Evolutionary conservation across 2,797 vertebrate genomes (phyloP).

Genomic region (Hephaestus fuliginosus): DNA sequence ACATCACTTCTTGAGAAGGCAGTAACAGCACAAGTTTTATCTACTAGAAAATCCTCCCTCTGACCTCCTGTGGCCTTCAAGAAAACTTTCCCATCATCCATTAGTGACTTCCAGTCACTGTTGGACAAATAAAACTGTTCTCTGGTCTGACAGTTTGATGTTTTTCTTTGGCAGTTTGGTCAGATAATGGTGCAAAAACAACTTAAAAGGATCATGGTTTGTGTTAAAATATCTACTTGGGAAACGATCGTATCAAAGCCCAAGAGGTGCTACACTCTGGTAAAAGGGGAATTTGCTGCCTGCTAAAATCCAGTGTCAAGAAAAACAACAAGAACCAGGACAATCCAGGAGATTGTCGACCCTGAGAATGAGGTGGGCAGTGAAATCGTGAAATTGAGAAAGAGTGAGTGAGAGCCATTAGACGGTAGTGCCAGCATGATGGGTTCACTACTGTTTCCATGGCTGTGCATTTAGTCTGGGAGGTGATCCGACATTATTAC

Average conservation of each 20-base stretch:
- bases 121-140: not conserved
- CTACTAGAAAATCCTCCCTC: not conserved
- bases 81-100: not conserved
- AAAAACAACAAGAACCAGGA: not conserved
- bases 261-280: not conserved
- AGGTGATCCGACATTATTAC: conserved; percentile 1
- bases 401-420: conserved; percentile 17
- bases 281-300: not conserved
- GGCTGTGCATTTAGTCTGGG: conserved; percentile 21
- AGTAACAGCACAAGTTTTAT: not conserved
- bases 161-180: too few species aligned
- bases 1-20: not conserved
- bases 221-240: not conserved
- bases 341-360: not conserved
- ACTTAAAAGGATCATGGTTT: not conserved
- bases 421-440: conserved; percentile 20
- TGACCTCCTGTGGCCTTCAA: not conserved
- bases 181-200: not conserved
- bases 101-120: not conserved
- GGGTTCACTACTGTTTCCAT: conserved; percentile 4
- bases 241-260: too few species aligned
- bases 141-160: not conserved
- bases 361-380: not conserved
- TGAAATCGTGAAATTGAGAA: conserved; percentile 25
- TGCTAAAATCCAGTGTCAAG: conserved; percentile 3